Evolutionary conservation across 2,113 vertebrate species (phyloP).

Genomic region (Columbina picui): DNA sequence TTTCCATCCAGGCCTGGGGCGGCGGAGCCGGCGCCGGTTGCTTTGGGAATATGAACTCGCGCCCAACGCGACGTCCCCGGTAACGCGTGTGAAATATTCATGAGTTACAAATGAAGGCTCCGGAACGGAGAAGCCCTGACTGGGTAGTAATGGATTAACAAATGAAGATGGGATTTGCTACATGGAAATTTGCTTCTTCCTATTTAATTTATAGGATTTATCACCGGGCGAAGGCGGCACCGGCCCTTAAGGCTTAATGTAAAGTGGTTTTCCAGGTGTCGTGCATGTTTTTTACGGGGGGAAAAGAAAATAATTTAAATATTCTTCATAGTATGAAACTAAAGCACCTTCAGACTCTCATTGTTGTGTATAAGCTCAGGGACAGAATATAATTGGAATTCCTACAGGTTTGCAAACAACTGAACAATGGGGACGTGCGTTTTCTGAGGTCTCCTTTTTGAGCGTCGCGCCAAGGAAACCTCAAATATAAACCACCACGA

Average conservation of each 20-base stretch:
- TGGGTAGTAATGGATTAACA: background rate
- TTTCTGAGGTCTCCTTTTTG: background rate
- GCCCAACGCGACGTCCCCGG: background rate
- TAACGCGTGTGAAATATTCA: background rate
- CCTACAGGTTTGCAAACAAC: background rate
- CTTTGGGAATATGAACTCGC: too few species aligned
- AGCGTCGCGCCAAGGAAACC: background rate
- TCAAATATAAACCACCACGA: background rate
- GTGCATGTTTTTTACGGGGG: background rate
- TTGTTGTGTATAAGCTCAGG: background rate
- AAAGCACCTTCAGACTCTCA: background rate
- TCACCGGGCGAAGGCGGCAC: background rate
- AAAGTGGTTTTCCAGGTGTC: background rate
- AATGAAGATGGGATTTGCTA: background rate
- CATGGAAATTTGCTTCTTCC: background rate
- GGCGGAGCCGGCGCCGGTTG: too few species aligned
- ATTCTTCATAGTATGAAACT: background rate
- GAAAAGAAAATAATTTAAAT: background rate
- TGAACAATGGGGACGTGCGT: rapidly evolving
- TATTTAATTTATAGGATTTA: background rate
- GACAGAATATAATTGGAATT: background rate
- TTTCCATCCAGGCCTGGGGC: too few species aligned
- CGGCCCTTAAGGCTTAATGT: background rate
- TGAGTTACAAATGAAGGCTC: slow-evolving; percentile 22
- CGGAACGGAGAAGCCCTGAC: background rate